Conservation (phyloP, 2,797 vertebrate species). For the Avahi laniger region DNA sequence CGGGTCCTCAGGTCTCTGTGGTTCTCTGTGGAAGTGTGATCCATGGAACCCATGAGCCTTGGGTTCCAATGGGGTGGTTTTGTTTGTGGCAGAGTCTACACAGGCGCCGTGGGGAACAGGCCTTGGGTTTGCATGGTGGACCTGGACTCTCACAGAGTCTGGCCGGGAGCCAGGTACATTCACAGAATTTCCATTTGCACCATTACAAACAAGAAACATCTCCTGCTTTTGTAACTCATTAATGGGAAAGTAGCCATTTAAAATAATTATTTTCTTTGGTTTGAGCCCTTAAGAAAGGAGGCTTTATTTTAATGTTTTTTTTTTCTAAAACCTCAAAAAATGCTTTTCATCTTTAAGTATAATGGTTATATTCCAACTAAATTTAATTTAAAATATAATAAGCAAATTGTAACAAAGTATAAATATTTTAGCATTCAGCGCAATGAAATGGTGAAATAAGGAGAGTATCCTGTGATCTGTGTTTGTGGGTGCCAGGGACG, state of each 20-base stretch:
- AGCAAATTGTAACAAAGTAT: neutral
- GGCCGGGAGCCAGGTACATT: neutral
- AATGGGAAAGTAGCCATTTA: neutral
- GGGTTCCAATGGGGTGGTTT: accelerated
- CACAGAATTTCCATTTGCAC: neutral
- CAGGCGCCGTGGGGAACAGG: accelerated
- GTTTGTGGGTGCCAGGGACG: neutral
- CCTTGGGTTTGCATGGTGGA: neutral
- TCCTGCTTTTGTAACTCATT: neutral
- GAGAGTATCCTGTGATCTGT: neutral
- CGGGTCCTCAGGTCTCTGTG: accelerated
- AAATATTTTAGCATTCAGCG: neutral
- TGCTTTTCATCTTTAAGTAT: neutral
- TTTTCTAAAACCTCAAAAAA: neutral
- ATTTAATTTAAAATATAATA: neutral
- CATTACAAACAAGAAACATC: neutral
- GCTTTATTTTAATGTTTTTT: slow-evolving; percentile 4
- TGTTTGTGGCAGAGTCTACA: accelerated
- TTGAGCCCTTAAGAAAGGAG: neutral
- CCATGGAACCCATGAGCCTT: accelerated
- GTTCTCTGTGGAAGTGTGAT: neutral
- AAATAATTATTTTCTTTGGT: neutral
- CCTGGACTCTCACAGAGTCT: neutral
- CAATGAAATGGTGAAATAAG: neutral
- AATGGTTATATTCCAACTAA: neutral